Percentiles rank a stretch among this genome's conserved stretches.
Evolutionary conservation across 2,113 vertebrate species (phyloP).

Genomic region (Limanda limanda): DNA sequence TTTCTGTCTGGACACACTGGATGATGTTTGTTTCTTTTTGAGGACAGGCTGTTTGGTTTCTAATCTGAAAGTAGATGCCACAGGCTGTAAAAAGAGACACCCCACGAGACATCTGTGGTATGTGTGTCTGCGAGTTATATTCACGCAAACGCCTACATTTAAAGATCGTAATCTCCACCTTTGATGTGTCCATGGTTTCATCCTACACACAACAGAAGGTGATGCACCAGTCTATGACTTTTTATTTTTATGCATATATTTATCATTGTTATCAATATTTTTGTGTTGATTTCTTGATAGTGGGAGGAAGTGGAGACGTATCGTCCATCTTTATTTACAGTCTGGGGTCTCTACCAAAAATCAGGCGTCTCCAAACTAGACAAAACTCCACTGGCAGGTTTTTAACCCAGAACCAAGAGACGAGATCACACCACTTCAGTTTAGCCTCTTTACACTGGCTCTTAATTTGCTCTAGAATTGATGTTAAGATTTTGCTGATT

Average conservation of each 20-base stretch:
- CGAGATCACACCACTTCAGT: too few species aligned
- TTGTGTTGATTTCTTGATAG: too few species aligned
- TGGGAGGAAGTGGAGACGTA: too few species aligned
- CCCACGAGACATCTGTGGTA: conserved; percentile 63
- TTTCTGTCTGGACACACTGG: conserved; percentile 57
- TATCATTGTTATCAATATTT: neutral
- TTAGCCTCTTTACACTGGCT: too few species aligned
- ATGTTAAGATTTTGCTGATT: too few species aligned
- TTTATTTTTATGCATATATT: neutral
- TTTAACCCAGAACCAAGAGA: too few species aligned
- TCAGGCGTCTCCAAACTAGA: too few species aligned
- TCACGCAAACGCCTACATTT: conserved; percentile 16
- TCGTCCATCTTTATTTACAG: too few species aligned
- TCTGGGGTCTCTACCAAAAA: too few species aligned
- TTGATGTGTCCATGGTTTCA: neutral
- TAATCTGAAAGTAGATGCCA: conserved; percentile 62
- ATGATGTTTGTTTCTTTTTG: conserved; percentile 54
- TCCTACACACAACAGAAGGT: neutral
- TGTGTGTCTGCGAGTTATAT: conserved; percentile 9
- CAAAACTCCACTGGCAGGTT: too few species aligned
- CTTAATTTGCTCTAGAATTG: too few species aligned
- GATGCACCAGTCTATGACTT: neutral
- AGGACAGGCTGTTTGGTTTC: conserved; percentile 51
- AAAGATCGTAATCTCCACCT: neutral
- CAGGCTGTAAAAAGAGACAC: conserved; percentile 69